Evolutionary conservation across 2,113 vertebrate species (phyloP).

Genomic region (Cervus canadensis): DNA sequence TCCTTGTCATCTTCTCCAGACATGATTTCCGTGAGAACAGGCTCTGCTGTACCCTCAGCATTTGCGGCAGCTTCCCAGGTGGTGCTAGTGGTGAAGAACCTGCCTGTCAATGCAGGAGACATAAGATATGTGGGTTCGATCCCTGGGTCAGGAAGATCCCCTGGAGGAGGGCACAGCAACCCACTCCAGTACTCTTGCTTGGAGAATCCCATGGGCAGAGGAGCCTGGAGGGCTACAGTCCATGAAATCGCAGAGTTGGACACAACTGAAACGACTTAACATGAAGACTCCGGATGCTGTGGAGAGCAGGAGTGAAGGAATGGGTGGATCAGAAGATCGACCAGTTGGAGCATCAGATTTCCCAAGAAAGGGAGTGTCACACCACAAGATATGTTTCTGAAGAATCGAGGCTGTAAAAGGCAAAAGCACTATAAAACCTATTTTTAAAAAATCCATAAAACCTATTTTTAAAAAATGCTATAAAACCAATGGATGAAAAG

Average conservation of each 20-base stretch:
- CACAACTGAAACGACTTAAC: background rate
- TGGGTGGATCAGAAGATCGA: background rate
- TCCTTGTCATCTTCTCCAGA: background rate
- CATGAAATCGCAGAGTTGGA: background rate
- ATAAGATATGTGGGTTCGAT: background rate
- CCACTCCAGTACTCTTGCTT: background rate
- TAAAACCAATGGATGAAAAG: conserved; percentile 62
- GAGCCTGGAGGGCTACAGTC: background rate
- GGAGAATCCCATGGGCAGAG: background rate
- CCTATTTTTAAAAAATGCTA: background rate
- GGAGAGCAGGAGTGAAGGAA: background rate
- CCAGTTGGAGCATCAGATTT: background rate
- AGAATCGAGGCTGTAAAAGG: conserved; percentile 7
- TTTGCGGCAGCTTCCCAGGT: background rate
- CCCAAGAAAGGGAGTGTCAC: conserved; percentile 7
- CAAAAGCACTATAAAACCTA: conserved; percentile 9
- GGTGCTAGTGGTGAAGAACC: background rate
- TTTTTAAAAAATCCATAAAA: background rate
- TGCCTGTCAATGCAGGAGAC: background rate
- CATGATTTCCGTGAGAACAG: fast-evolving
- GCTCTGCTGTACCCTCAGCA: background rate
- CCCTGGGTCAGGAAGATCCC: background rate
- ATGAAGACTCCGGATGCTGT: background rate
- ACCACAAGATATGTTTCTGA: conserved; percentile 47
- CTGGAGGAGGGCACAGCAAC: background rate